Evolutionary conservation across 2,113 vertebrate genomes (phyloP).

Genomic region (Lota lota): DNA sequence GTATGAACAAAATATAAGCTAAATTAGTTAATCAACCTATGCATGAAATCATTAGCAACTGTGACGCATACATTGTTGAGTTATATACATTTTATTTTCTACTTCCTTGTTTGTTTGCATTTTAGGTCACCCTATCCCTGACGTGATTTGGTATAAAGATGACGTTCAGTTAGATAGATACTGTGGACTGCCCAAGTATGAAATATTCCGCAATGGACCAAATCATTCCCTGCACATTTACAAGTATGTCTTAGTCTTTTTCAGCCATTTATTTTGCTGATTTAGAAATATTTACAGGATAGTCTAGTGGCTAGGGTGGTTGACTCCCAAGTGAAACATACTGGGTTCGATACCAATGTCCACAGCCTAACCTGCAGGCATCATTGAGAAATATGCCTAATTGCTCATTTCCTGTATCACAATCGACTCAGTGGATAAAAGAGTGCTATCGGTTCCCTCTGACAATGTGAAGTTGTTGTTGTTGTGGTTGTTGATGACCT

Average conservation of each 20-base stretch:
- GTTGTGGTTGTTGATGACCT: background rate
- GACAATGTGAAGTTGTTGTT: background rate
- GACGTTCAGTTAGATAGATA: slow-evolving; percentile 92
- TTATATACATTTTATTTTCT: background rate
- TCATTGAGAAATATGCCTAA: no score
- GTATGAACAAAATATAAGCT: no score
- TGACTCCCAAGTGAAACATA: no score
- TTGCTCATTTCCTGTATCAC: no score
- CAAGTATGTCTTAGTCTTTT: slow-evolving; percentile 75
- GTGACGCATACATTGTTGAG: background rate
- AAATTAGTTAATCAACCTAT: no score
- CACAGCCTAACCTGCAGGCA: background rate
- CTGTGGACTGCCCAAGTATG: slow-evolving; percentile 94
- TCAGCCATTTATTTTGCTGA: background rate
- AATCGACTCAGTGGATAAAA: no score
- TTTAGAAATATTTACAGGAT: background rate
- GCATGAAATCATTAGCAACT: no score
- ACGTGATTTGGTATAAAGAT: slow-evolving; percentile 95
- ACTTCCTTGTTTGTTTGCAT: background rate
- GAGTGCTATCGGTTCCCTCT: no score
- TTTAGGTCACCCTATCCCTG: slow-evolving; percentile 86
- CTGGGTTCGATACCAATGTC: background rate
- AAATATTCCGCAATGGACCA: slow-evolving; percentile 89
- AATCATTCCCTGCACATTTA: slow-evolving; percentile 90
- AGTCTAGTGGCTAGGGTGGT: background rate